phyloP scores from a whole-genome alignment of 2,113 vertebrate species.

The Machaerirhynchus nigripectus region DNA sequence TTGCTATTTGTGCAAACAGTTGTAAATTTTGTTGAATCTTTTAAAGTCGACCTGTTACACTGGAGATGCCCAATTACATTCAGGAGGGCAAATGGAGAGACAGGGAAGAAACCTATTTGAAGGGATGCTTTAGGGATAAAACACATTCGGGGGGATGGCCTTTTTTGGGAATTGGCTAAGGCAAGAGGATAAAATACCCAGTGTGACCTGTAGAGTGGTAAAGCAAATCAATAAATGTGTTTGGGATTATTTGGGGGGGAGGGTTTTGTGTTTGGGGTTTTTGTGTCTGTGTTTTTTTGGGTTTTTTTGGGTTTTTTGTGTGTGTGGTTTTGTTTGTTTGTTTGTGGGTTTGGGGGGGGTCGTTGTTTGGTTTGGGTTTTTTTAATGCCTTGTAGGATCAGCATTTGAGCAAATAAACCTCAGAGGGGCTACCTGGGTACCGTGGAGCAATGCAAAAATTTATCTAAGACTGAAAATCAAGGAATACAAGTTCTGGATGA shows the following conservation, averaged over 20 bases:
- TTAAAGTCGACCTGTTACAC: not conserved
- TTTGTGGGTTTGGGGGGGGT: rapidly evolving
- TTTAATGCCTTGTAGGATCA: not conserved
- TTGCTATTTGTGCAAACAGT: not conserved
- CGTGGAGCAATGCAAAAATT: not conserved
- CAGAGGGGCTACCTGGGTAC: not conserved
- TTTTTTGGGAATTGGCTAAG: not conserved
- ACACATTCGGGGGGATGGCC: not conserved
- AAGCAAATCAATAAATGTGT: not conserved
- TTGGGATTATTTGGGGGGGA: not conserved
- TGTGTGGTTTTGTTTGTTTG: not conserved
- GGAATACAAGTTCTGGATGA: not conserved
- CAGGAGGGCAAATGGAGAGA: rapidly evolving
- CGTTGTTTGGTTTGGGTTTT: not conserved
- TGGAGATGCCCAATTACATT: not conserved
- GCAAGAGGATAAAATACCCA: not conserved
- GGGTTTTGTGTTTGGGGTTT: not conserved
- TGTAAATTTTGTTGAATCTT: not conserved
- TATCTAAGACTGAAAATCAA: not conserved
- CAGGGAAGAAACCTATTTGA: not conserved
- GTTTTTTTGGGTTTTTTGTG: not conserved
- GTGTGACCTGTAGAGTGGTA: not conserved
- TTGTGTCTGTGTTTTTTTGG: not conserved
- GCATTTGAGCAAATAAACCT: not conserved
- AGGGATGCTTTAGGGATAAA: not conserved